Base-by-base conservation (phyloP, 2,113 vertebrate species). In the Perca flavescens region DNA sequence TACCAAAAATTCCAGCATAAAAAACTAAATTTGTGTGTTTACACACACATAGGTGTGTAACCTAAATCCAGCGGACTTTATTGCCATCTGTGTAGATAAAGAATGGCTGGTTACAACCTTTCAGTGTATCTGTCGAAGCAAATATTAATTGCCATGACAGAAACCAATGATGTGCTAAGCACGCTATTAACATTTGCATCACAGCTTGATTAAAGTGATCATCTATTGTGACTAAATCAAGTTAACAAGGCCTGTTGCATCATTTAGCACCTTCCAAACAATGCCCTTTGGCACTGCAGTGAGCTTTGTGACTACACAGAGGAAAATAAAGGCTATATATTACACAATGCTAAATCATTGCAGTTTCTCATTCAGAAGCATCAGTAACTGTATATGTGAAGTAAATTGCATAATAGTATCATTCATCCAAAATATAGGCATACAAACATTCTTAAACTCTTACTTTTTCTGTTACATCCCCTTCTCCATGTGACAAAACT, bases 161-260 rank as follows among this genome's bases (percentile, higher is more conserved):
- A 92, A 95, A 96, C 94, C 95, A 95, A 95, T 92, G 94, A 93
- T 88, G 84, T 92, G 94, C 92, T 95, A 94, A 94, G 93, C 93
- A 92, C 80, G 78, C 92, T 94, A 94, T 96, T 97, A 96, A 96
- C 94, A 94, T 95, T 94, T 93, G 87, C 93, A 95, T 92, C 92
- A 87, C 92, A 89, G 90, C 93, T 92, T 94, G 94, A 96, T 96
- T 95, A 95, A 96, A 95, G 92, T 92, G 92, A 96, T 93, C 89
- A 92, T 94, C 94, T 93, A 90, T 95, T 94, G 92, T 90, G 95
- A 94, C 92, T 92, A 95, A 94, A 94, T 95, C 77, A 80, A 93
- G 91, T 94, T 95, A 97, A 96, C 94, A 95, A 95, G 95, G 91
- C 90, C 83, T 88, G 87, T 89, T 91, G 91, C 94, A 91, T 94